Evolutionary conservation across 1,140 invertebrate species (phyloP).

Genomic region (Drosophila gunungcola): DNA sequence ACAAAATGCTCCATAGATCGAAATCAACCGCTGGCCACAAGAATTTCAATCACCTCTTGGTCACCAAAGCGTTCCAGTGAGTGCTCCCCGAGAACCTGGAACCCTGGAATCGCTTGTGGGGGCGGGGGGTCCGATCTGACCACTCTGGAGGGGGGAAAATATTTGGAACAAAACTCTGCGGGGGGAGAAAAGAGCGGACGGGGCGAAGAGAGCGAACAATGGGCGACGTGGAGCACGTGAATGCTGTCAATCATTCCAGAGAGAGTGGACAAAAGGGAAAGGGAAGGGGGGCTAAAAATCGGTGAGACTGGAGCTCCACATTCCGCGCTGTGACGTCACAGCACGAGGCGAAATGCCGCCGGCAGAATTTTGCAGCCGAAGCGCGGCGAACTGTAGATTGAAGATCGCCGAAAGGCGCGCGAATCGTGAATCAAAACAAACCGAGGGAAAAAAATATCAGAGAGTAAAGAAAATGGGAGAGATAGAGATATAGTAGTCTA

Average conservation of each 20-base stretch:
- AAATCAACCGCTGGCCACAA: conserved; percentile 40
- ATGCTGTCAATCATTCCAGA: conserved; percentile 73
- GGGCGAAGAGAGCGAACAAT: conserved; percentile 19
- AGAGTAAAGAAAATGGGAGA: background rate
- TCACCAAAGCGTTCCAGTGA: conserved; percentile 35
- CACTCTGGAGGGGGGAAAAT: background rate
- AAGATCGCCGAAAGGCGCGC: conserved; percentile 54
- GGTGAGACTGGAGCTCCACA: conserved; percentile 30
- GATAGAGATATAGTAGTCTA: background rate
- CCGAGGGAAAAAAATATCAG: conserved; percentile 35
- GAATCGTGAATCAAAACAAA: conserved; percentile 81
- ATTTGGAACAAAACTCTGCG: conserved; percentile 8
- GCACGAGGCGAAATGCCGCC: conserved; percentile 61
- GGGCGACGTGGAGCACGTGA: conserved; percentile 75
- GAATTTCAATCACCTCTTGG: conserved; percentile 48
- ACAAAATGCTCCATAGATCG: conserved; percentile 38
- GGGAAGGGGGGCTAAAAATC: conserved; percentile 10
- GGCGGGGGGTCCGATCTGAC: conserved; percentile 2
- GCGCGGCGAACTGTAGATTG: conserved; percentile 20
- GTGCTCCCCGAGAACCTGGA: conserved; percentile 4
- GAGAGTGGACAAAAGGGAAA: conserved; percentile 14
- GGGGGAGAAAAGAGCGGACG: background rate
- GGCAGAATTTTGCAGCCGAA: conserved; percentile 50
- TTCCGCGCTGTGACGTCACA: conserved; percentile 65
- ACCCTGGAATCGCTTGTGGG: background rate